These are phyloP conservation scores for Pissodes strobi DNA, from an alignment of 1,140 invertebrate genomes.

Conservation along the genomic window DNA sequence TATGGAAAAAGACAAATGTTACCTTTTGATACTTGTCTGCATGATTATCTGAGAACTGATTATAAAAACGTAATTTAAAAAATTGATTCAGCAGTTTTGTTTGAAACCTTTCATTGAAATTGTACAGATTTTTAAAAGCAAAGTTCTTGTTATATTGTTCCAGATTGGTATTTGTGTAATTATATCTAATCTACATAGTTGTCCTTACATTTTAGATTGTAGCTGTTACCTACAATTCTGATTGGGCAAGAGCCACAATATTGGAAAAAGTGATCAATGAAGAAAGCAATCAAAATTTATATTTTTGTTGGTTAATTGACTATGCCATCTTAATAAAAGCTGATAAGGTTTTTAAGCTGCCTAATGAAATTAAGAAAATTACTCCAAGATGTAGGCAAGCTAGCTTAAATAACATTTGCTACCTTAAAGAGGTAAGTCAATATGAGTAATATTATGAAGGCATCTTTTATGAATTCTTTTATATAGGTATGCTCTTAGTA, in stretches of 20 bases:
- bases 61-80: no score
- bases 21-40: no score
- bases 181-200: no score
- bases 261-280: slow-evolving; percentile 9
- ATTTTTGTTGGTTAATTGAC: slow-evolving; percentile 40
- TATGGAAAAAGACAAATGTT: no score
- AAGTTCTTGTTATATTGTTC: no score
- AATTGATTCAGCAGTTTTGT: no score
- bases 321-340: slow-evolving; percentile 29
- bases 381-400: slow-evolving; percentile 25
- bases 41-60: no score
- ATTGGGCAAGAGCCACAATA: slow-evolving; percentile 27
- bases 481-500: no score
- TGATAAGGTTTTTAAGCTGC: slow-evolving; percentile 26
- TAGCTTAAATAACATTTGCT: slow-evolving; percentile 34
- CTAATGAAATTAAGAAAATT: slow-evolving; percentile 16
- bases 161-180: no score
- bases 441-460: background rate
- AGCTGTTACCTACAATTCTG: slow-evolving; percentile 6
- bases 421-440: slow-evolving; percentile 31
- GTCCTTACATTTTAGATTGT: slow-evolving; percentile 38
- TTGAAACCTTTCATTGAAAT: background rate
- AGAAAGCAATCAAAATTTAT: background rate
- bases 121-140: no score
- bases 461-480: no score